phyloP scores from a whole-genome alignment of 2,888 invertebrate genomes.

The Liposcelis brunnea region DNA sequence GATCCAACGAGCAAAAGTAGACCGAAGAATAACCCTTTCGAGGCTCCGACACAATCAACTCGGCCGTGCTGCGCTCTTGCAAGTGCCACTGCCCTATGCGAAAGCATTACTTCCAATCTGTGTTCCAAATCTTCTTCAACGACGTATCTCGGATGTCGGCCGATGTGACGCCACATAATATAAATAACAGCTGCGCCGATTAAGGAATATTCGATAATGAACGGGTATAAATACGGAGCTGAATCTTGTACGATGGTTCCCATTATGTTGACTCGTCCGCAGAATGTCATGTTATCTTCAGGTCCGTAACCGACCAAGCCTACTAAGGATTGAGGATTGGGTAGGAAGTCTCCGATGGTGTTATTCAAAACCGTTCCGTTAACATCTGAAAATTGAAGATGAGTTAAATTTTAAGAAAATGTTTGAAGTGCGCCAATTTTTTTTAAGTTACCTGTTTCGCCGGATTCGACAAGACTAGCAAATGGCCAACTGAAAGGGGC shows the following conservation, averaged over 20 bases:
- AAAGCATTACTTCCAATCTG: constrained; percentile 72
- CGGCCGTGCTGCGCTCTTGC: constrained; percentile 68
- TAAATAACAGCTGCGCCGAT: constrained; percentile 91
- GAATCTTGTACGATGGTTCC: constrained; percentile 83
- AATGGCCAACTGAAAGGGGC: constrained; percentile 8
- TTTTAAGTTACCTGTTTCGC: neutral
- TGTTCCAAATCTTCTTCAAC: constrained; percentile 75
- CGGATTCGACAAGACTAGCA: constrained; percentile 9
- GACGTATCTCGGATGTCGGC: constrained; percentile 61
- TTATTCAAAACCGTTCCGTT: neutral
- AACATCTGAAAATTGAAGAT: neutral
- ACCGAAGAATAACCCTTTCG: constrained; percentile 84
- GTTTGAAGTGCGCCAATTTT: neutral
- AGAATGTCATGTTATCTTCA: constrained; percentile 26
- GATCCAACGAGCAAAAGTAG: constrained; percentile 75
- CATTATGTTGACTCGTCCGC: constrained; percentile 77
- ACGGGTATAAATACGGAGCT: constrained; percentile 87
- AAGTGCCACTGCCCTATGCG: constrained; percentile 68
- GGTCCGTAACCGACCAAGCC: neutral
- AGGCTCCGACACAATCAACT: constrained; percentile 88
- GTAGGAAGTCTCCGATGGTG: neutral
- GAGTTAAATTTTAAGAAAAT: neutral
- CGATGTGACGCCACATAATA: constrained; percentile 93
- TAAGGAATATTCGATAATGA: constrained; percentile 88
- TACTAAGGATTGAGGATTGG: neutral